Percentiles rank a stretch among this genome's conserved stretches.
Conservation (phyloP, 2,888 invertebrate genomes). For the Drosophila nr. fundita region DNA sequence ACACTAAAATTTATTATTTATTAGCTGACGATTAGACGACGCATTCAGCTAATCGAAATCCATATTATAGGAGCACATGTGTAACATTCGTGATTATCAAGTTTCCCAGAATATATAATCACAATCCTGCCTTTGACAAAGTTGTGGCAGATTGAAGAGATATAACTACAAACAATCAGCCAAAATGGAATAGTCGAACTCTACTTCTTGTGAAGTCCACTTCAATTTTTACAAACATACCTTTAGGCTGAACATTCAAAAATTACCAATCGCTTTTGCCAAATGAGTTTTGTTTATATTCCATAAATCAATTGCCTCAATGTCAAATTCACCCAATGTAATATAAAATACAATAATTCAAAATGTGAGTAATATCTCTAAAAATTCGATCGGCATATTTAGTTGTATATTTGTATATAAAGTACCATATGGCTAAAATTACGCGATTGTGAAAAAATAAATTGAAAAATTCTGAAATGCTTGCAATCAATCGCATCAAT, state of each 20-base stretch:
- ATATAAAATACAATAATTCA: neutral
- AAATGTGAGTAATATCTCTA: neutral
- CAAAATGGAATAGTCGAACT: neutral
- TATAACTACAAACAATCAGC: neutral
- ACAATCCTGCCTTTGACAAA: neutral
- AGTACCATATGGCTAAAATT: constrained; percentile 5
- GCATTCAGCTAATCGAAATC: constrained; percentile 6
- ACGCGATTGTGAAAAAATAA: neutral
- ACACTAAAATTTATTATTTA: neutral
- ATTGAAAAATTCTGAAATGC: neutral
- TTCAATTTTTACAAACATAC: constrained; percentile 3
- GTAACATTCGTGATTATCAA: neutral
- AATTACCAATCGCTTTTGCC: neutral
- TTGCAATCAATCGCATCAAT: constrained; percentile 4
- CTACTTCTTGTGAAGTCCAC: neutral
- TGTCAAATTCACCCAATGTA: neutral
- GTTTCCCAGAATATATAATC: neutral
- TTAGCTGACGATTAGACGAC: neutral
- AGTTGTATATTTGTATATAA: neutral
- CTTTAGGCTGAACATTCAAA: constrained; percentile 2
- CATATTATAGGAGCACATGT: too few relatives aligned
- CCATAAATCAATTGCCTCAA: neutral
- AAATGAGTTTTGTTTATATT: neutral
- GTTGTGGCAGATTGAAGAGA: neutral
- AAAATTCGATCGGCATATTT: neutral